Base-by-base conservation (phyloP, 2,888 invertebrate species). In the Hedychridium roseum region DNA sequence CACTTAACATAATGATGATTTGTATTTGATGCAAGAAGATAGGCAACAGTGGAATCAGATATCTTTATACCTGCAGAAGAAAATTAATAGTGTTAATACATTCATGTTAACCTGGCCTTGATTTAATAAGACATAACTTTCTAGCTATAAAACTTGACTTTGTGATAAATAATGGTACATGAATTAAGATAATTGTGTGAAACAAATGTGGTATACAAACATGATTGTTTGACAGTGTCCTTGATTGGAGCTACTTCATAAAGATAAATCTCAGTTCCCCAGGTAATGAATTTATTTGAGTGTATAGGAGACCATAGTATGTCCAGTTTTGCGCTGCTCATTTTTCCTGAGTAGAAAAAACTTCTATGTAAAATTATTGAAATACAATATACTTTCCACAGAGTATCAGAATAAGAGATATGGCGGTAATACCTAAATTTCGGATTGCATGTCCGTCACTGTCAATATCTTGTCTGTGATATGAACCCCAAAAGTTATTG, bases 241-340 rank as follows among this genome's bases (percentile, higher is more conserved):
- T 84, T 84, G 21, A 85, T 78, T 30, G 83, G 81, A 57, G 84
- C 82, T 16, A 91, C 86, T 82, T 94, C 91, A 75, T 94, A 95
- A 39, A 96, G 81, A 78, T 86, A 89, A 73, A 97, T 89, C 73
- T 95, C 94, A 43, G 93, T 89, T 30, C 94, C 92, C 91, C 94
- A 94, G 38, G 93, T 89, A 57, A 95, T 87, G 73, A 95, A 95
- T 74, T 91, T 91, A 69, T 94, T 87, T 1, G 82, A 80, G 59
- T 85, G 83, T 43, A 88, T 85, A 1, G 94, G 94, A 20, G 94
- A 92, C 95, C 95, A 96, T 70, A 89, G 86, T 23, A 94, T 86
- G 71, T 95, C 94, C 57, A 90, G 82, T 79, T 88, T 85, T 37
- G 84, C 82, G 44, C 84, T 83, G 64, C 80, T 82, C 83, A 85